Percentiles rank a stretch among this genome's conserved stretches.
These are phyloP conservation scores for Sepiola atlantica DNA, from an alignment of 2,888 invertebrate genomes.

Conservation along the genomic window DNA sequence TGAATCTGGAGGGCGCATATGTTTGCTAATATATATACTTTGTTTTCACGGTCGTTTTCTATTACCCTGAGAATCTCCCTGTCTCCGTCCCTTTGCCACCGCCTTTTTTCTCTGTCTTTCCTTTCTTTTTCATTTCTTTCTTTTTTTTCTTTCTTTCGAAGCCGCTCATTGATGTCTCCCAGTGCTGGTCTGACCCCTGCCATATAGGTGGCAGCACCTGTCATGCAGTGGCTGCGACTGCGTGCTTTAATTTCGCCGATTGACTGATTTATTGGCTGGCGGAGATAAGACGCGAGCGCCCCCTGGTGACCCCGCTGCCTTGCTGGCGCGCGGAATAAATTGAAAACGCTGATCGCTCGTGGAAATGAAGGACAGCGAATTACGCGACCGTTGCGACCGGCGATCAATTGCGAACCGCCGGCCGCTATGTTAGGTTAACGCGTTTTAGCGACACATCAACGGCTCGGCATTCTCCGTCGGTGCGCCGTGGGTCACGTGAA, in stretches of 20 bases:
- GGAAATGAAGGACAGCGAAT: slow-evolving; percentile 39
- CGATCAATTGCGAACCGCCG: slow-evolving; percentile 35
- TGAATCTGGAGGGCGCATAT: too few relatives aligned
- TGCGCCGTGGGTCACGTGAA: neutral
- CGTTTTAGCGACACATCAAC: slow-evolving; percentile 44
- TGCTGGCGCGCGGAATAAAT: slow-evolving; percentile 36
- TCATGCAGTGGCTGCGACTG: slow-evolving; percentile 40
- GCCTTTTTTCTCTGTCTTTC: too few relatives aligned
- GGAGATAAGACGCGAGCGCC: slow-evolving; percentile 44
- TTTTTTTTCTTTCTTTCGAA: neutral
- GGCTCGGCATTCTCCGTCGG: neutral
- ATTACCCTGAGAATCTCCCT: too few relatives aligned
- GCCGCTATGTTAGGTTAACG: slow-evolving; percentile 41
- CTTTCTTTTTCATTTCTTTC: neutral
- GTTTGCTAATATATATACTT: too few relatives aligned
- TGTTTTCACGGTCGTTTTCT: too few relatives aligned
- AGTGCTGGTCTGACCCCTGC: slow-evolving; percentile 39
- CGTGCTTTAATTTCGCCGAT: slow-evolving; percentile 39
- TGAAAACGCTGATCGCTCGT: slow-evolving; percentile 42
- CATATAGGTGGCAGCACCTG: slow-evolving; percentile 43
- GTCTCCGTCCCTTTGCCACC: too few relatives aligned
- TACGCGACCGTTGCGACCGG: slow-evolving; percentile 34
- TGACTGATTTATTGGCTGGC: slow-evolving; percentile 42
- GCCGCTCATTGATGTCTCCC: slow-evolving; percentile 10
- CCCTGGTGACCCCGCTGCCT: slow-evolving; percentile 41